Percentiles rank a stretch among this genome's conserved stretches.
Evolutionary conservation across 2,113 vertebrate species (phyloP).

Genomic region (Notarius lentiginosus): DNA sequence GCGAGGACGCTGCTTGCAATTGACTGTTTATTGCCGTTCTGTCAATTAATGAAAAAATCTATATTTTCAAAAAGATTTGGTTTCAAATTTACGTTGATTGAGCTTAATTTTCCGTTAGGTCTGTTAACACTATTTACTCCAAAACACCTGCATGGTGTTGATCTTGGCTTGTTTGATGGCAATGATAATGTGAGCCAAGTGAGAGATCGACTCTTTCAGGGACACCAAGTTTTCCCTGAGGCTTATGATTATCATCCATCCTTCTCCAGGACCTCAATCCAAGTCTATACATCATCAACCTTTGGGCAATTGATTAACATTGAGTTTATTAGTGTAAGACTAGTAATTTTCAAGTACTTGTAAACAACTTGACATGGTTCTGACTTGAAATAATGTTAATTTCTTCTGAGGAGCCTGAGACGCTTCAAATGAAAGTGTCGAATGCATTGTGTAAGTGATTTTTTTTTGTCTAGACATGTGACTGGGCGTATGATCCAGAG

Average conservation of each 20-base stretch:
- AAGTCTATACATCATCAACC: conserved; percentile 4
- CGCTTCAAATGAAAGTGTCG: neutral
- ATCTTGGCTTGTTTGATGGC: neutral
- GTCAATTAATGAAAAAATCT: neutral
- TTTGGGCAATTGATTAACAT: conserved; percentile 2
- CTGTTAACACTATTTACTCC: neutral
- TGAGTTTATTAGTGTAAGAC: neutral
- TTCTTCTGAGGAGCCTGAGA: neutral
- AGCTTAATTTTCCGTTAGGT: neutral
- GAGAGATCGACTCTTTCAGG: neutral
- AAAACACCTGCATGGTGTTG: neutral
- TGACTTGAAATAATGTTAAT: conserved; percentile 5
- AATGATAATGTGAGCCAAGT: neutral
- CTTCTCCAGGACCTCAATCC: neutral
- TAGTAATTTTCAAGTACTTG: conserved; percentile 3
- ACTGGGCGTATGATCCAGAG: neutral
- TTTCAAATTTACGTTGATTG: neutral
- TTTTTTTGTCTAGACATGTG: neutral
- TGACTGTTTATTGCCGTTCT: neutral
- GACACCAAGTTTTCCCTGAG: neutral
- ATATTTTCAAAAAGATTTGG: neutral
- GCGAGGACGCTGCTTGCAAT: no score
- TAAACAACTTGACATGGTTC: neutral
- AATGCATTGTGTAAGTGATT: neutral
- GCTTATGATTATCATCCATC: neutral